Base-by-base conservation (phyloP, 2,888 invertebrate genomes). In the Tachina lurida region DNA sequence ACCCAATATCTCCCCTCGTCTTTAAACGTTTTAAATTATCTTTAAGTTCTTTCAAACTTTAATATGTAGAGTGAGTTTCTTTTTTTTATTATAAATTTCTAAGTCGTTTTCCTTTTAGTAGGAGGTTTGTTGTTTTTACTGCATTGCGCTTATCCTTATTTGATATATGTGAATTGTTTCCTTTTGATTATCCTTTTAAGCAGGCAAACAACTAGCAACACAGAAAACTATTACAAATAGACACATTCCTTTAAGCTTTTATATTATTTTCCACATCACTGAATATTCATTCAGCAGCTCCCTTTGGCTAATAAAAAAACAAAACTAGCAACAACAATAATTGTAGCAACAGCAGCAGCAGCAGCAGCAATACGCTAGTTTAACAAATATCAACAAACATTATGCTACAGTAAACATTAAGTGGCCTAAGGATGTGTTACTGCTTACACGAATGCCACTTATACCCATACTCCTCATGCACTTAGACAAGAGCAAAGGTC, bases 61-160 rank as follows among this genome's bases (percentile, higher is more conserved):
- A 31, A 60, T 43, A 31, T 7, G 31, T 17, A 8, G 10, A 54
- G n/a, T 54, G 10, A n/a, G 12, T n/a, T 2, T 49, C 4, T 43
- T 68, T 68, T 70, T 22, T 58, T 5, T 19, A 2, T 60, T 60
- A 39, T 13, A 47, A 65, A 15, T 22, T 47, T 62, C 43, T 15
- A 54, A 52, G 17, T 67, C 17, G 31, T 45, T 43, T 74, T 68
- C 19, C 71, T 88, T 82, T 80, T 90, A 91, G 90, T 91, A 91
- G 92, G 92, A 91, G 84, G 86, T 86, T 80, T 79, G 83, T 91
- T 91, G 86, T 77, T 86, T 92, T 91, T 93, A 93, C 93, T 92
- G 92, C 93, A 92, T 89, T 92, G 92, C 92, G 92, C 93, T 92
- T 93, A 92, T 93, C 92, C 92, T 91, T 91, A 91, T 79, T 86